Evolutionary conservation across 1,140 invertebrate genomes (phyloP).

Genomic region (Ladona fulva): DNA sequence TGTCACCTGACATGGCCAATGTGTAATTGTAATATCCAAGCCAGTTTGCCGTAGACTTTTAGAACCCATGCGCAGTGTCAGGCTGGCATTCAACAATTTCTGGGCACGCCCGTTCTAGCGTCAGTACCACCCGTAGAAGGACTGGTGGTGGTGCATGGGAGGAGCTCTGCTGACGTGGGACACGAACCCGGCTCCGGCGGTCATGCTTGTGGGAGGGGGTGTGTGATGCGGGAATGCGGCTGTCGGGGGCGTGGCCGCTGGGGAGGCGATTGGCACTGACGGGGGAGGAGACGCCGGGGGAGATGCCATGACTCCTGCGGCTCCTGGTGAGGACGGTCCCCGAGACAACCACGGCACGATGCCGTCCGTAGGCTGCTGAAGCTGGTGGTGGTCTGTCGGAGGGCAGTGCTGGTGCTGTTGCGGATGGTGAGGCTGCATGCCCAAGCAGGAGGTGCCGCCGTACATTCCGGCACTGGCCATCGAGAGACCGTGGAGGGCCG

Average conservation of each 20-base stretch:
- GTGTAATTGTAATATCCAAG: no score
- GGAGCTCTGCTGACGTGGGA: background rate
- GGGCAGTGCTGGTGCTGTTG: background rate
- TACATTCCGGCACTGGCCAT: background rate
- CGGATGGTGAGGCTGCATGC: background rate
- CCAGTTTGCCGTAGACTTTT: no score
- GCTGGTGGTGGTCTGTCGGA: background rate
- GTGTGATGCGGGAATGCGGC: background rate
- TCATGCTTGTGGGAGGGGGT: background rate
- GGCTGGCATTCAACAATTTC: no score
- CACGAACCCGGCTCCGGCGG: background rate
- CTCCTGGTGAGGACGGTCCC: background rate
- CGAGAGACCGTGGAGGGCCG: background rate
- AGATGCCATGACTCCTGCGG: background rate
- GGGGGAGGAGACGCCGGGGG: background rate
- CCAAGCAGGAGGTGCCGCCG: background rate
- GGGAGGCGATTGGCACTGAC: background rate
- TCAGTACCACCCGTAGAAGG: constrained; percentile 2
- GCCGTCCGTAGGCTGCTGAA: background rate
- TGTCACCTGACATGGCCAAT: no score
- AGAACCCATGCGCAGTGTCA: no score
- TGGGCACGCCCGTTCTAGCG: background rate
- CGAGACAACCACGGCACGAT: background rate
- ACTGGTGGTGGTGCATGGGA: background rate
- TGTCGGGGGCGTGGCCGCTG: background rate